Evolutionary conservation across 2,888 invertebrate genomes (phyloP), one percentile per base, ranked within the genome.

Genomic region (Pollenia griseotomentosa): DNA sequence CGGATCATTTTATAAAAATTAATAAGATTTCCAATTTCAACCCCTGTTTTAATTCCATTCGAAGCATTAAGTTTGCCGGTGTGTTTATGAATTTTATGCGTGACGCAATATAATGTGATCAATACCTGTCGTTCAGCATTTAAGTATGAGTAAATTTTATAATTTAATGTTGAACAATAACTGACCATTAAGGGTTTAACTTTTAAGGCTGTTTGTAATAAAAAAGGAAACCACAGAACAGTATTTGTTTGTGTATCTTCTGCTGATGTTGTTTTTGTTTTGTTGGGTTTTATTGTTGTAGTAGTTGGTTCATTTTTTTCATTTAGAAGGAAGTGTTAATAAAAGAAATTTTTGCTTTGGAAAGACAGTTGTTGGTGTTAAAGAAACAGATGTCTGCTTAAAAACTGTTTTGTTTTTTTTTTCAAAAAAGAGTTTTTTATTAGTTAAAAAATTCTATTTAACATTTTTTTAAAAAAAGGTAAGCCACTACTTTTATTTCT

Each of bases 221-320:
- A 12, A 68, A 66, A 80, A 85, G 79, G 74, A 85, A 85, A 85
- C 84, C 84, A 74, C 84, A 85, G 40, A 68, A 79, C 59, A 74
- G 42, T 71, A 46, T 79, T 79, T 74, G 55, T 19, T 8, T 66
- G 9, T 44, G 14, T 19, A 16, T 46, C 12, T 42, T 19, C 1
- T 11, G 11, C 40, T 65, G 44, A 40, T 71, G 42, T 46, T 40
- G 33, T 40, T 51, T 82, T 68, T 71, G 53, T 71, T 71, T 10
- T 46, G n/a, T 48, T 65, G 4, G 9, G 19, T 19, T 12, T 53
- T 63, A 14, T 16, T 44, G 16, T 42, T 57, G 11, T 40, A 11
- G 40, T 46, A 9, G 14, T 12, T 59, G 40, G 2, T 42, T 63
- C 10, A 9, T n/a, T 1, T 42, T 42, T 19, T 65, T 16, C 16